phyloP scores from a whole-genome alignment of 2,113 vertebrate genomes.

The Varanus salvator region DNA sequence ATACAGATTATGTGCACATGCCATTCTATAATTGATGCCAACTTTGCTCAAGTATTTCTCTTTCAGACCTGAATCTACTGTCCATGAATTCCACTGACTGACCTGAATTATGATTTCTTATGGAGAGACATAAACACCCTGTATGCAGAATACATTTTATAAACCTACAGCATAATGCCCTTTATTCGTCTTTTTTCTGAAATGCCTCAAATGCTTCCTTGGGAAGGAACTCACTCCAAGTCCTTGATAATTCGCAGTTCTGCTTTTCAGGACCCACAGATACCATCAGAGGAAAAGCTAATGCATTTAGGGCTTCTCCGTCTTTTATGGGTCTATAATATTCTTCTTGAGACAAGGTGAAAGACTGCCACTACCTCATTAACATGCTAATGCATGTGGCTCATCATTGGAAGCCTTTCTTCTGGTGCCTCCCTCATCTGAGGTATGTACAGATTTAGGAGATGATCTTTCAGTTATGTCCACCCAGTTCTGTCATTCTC shows the following conservation, averaged over 20 bases:
- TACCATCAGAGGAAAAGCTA: neutral
- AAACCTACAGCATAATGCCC: neutral
- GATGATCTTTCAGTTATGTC: neutral
- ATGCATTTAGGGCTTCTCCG: neutral
- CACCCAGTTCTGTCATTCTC: neutral
- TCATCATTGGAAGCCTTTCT: neutral
- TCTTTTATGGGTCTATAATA: neutral
- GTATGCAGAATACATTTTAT: neutral
- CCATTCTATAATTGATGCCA: neutral
- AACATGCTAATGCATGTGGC: neutral
- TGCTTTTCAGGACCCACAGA: neutral
- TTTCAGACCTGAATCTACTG: neutral
- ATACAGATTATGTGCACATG: neutral
- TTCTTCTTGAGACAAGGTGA: neutral
- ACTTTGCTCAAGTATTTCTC: neutral
- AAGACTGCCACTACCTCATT: neutral
- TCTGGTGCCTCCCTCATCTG: neutral
- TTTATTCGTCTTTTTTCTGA: neutral
- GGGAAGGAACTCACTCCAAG: neutral
- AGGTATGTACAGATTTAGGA: neutral
- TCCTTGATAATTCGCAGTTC: neutral
- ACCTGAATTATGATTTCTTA: neutral
- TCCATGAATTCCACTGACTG: neutral
- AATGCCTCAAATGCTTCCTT: neutral
- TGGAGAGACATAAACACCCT: no score